phyloP scores from a whole-genome alignment of 2,888 invertebrate genomes.

The Tuberolachnus salignus region DNA sequence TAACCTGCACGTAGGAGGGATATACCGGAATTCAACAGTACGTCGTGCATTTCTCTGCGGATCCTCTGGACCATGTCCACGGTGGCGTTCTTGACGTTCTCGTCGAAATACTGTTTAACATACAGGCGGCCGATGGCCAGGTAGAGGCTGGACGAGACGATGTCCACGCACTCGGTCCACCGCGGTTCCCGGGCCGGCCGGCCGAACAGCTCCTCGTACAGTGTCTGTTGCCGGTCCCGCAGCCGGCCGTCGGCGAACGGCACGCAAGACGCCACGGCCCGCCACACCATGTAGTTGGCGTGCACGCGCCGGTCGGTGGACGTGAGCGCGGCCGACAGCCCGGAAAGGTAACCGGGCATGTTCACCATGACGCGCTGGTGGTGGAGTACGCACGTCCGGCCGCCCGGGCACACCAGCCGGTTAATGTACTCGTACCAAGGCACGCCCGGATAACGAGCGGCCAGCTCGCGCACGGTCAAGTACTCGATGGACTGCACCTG shows the following conservation, averaged over 20 bases:
- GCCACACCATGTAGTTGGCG: slow-evolving; percentile 37
- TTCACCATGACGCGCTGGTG: slow-evolving; percentile 4
- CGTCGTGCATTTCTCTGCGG: slow-evolving; percentile 23
- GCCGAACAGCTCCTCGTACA: slow-evolving; percentile 21
- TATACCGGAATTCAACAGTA: slow-evolving; percentile 19
- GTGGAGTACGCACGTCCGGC: neutral
- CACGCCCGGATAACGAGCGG: neutral
- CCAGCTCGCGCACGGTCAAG: neutral
- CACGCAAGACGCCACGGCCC: slow-evolving; percentile 15
- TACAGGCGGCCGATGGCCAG: slow-evolving; percentile 42
- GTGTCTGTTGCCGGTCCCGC: slow-evolving; percentile 8
- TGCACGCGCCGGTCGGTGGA: neutral
- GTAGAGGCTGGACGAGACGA: slow-evolving; percentile 24
- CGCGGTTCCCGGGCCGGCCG: slow-evolving; percentile 9
- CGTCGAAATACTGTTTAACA: slow-evolving; percentile 18
- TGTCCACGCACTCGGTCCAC: slow-evolving; percentile 40
- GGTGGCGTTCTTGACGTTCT: slow-evolving; percentile 5
- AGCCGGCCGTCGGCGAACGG: neutral
- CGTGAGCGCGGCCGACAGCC: neutral
- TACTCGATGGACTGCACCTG: neutral
- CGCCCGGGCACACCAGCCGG: slow-evolving; percentile 10
- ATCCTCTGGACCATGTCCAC: slow-evolving; percentile 21
- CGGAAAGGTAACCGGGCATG: slow-evolving; percentile 19
- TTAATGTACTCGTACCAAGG: slow-evolving; percentile 42
- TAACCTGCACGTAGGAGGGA: too few species aligned